Evolutionary conservation across 30 jellyfish, hydroid and myxozoan species (phyloP).

Genomic region (Phacellophora camtschatica): DNA sequence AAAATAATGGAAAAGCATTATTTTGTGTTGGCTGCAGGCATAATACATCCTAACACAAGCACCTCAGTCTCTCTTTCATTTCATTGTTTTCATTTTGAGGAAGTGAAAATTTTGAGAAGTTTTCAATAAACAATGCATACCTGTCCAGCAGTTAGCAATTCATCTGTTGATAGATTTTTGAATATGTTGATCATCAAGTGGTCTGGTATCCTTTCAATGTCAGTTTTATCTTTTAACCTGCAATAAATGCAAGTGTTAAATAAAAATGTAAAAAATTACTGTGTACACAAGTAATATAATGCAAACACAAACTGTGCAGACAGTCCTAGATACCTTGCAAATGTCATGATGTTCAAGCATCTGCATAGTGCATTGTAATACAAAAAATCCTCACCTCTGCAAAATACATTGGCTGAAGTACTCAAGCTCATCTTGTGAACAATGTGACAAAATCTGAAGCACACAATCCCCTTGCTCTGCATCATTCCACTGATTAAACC

Average conservation of each 20-base stretch:
- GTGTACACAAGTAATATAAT: no score
- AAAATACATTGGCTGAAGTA: slow-evolving; percentile 69
- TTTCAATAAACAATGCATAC: slow-evolving; percentile 13
- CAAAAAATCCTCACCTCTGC: slow-evolving; percentile 75
- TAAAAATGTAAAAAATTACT: background rate
- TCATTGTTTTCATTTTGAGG: no score
- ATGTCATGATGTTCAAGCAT: no score
- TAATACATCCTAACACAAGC: no score
- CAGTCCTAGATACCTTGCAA: no score
- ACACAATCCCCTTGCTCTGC: slow-evolving; percentile 85
- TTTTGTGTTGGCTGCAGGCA: no score
- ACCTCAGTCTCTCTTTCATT: no score
- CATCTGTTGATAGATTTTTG: slow-evolving; percentile 21
- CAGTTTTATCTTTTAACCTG: slow-evolving; percentile 58
- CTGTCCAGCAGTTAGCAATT: slow-evolving; percentile 9
- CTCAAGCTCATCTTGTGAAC: slow-evolving; percentile 57
- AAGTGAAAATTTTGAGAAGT: no score
- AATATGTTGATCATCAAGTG: slow-evolving; percentile 45
- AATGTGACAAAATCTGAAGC: slow-evolving; percentile 20
- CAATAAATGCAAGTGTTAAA: background rate
- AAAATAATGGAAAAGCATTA: no score
- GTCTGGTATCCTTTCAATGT: slow-evolving; percentile 67
- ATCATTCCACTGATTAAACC: slow-evolving; percentile 67
- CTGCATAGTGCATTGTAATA: no score
- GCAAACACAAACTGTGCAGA: no score